Evolutionary conservation across 2,888 invertebrate genomes (phyloP), one percentile per base, ranked within the genome.

Genomic region (Dolomedes plantarius): DNA sequence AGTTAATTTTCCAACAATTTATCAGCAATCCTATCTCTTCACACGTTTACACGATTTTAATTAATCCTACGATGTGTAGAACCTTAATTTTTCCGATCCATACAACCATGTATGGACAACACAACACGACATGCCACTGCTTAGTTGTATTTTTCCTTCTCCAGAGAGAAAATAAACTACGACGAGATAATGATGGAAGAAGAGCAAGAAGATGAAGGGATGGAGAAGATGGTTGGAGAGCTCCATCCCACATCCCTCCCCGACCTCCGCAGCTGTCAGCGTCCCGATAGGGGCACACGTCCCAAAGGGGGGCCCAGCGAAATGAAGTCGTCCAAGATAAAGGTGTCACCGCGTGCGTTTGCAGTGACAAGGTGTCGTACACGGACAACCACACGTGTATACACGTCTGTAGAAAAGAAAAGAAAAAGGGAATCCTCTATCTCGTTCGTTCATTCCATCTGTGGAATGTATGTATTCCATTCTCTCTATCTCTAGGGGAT

Each of bases 351-450:
- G 73, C 72, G 72, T 72, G 77, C 77, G 72, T 72, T 69, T 74
- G 85, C 85, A 41, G 72, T 79, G 85, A 86, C 85, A 86, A 86
- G 78, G 79, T 86, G 85, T 86, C 85, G 78, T 79, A 86, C 85
- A 86, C 74, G 85, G 74, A 32, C 74, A 74, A 68, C 78, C 85
- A 86, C 85, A 79, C 78, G 79, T 86, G 73, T 79, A 56, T 56
- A 86, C 74, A 86, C 85, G 85, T 86, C 85, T 74, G 72, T 50
- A 36, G 64, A 19, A 36, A 23, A 32, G 67, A 36, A 67, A 67
- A 36, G 67, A 32, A 32, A 31, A 67, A 36, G 67, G 29, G 67
- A 32, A 82, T 74, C 67, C 75, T 82, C 46, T 50, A 28, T 68
- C 62, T 68, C 39, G 36, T 31, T 73, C 64, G 62, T 67, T 76